Evolutionary conservation across 2,888 invertebrate genomes (phyloP).

Genomic region (Gonocerus acuteangulatus): DNA sequence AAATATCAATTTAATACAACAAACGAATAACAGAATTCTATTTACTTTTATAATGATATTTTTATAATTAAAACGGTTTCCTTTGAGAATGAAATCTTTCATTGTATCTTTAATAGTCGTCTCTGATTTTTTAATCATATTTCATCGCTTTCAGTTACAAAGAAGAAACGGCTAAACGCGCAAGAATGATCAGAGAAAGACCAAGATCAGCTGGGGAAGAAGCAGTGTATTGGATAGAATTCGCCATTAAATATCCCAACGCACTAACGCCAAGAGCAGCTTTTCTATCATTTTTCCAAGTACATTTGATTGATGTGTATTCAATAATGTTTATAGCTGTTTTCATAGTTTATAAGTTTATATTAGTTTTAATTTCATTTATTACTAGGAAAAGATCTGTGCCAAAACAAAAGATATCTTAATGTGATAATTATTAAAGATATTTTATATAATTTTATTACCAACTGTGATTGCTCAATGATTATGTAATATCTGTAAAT

Average conservation of each 20-base stretch:
- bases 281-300: conserved; percentile 26
- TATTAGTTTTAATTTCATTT: background rate
- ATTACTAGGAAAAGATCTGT: background rate
- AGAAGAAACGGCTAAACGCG: conserved; percentile 33
- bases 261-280: conserved; percentile 36
- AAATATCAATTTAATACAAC: too few relatives aligned
- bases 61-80: too few relatives aligned
- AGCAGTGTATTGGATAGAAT: conserved; percentile 58
- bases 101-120: too few relatives aligned
- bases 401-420: too few relatives aligned
- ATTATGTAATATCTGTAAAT: too few relatives aligned
- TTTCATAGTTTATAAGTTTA: background rate
- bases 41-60: too few relatives aligned
- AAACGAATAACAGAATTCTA: too few relatives aligned
- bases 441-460: too few relatives aligned
- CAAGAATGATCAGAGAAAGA: conserved; percentile 45
- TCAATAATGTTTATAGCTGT: background rate
- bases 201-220: conserved; percentile 53
- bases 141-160: background rate
- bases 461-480: too few relatives aligned
- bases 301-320: conserved; percentile 15
- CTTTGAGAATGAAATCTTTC: too few relatives aligned
- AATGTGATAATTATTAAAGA: too few relatives aligned
- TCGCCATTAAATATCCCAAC: conserved; percentile 53
- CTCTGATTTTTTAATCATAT: too few relatives aligned